Conservation (phyloP, 2,797 vertebrate species). For the Cuculus canorus region DNA sequence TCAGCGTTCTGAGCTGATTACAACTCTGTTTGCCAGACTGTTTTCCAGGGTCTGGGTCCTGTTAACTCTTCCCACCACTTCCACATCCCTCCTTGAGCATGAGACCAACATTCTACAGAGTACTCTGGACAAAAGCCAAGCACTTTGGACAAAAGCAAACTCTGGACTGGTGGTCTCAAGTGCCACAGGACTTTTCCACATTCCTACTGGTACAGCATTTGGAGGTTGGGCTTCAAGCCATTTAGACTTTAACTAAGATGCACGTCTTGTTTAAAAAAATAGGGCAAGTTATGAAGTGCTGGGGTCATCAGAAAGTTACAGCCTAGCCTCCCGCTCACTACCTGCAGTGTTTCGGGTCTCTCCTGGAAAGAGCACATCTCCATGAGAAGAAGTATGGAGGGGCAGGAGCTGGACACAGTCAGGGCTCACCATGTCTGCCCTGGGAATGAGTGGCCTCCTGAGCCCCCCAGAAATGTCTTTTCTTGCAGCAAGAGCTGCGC, state of each 20-base stretch:
- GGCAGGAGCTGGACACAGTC: not conserved
- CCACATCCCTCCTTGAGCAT: accelerated
- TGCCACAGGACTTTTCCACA: not conserved
- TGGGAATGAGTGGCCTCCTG: not conserved
- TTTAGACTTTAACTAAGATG: not conserved
- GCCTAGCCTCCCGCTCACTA: accelerated
- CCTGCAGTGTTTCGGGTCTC: accelerated
- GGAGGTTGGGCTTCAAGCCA: not conserved
- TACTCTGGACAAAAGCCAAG: accelerated
- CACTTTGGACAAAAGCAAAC: too few species aligned
- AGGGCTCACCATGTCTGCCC: accelerated
- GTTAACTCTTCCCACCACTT: not conserved
- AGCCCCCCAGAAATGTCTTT: not conserved
- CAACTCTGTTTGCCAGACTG: accelerated
- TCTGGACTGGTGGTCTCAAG: not conserved
- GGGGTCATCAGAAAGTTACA: not conserved
- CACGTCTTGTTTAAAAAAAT: not conserved
- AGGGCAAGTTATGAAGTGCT: not conserved
- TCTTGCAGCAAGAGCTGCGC: not conserved
- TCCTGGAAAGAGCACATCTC: not conserved
- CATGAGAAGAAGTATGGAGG: not conserved
- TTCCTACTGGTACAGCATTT: not conserved
- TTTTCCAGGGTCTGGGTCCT: not conserved
- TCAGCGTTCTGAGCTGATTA: not conserved
- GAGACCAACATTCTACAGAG: accelerated